A percentile compares a stretch with the other conserved stretches of the same genome.
These are phyloP conservation scores for Elephas maximus DNA, from an alignment of 2,113 vertebrate genomes.

Conservation along the genomic window DNA sequence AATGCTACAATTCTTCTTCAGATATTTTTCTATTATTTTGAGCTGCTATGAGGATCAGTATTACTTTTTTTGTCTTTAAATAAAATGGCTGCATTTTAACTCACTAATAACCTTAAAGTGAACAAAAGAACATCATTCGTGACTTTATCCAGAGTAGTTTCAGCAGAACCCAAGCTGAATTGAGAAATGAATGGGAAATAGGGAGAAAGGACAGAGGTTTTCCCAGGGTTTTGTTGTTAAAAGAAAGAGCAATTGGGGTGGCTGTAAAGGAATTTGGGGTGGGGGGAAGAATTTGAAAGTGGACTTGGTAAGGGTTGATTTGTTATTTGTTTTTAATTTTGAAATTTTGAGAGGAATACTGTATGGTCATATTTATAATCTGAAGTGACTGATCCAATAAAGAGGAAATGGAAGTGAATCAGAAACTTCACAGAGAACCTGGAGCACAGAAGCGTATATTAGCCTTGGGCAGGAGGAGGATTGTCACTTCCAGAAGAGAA, in stretches of 20 bases:
- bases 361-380: conserved; percentile 5
- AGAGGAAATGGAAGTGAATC: not conserved
- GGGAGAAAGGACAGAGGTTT: not conserved
- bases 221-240: conserved; percentile 46
- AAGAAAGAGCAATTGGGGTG: conserved; percentile 14
- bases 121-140: conserved; percentile 1
- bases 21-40: conserved; percentile 4
- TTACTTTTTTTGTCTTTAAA: not conserved
- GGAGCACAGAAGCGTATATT: not conserved
- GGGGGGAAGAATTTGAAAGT: not conserved
- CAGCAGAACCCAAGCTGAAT: not conserved
- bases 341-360: conserved; percentile 4
- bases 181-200: not conserved
- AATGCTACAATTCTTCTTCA: not conserved
- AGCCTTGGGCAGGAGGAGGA: not conserved
- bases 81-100: not conserved
- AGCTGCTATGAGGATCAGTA: not conserved
- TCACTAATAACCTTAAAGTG: conserved; percentile 25
- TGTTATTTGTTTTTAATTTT: conserved; percentile 56
- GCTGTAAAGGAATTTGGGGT: conserved; percentile 31
- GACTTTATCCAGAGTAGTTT: not conserved
- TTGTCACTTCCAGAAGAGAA: not conserved
- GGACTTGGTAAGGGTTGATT: conserved; percentile 24
- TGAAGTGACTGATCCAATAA: not conserved
- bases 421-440: not conserved